Conservation (phyloP, 2,113 vertebrate genomes). For the Tachysurus vachellii region DNA sequence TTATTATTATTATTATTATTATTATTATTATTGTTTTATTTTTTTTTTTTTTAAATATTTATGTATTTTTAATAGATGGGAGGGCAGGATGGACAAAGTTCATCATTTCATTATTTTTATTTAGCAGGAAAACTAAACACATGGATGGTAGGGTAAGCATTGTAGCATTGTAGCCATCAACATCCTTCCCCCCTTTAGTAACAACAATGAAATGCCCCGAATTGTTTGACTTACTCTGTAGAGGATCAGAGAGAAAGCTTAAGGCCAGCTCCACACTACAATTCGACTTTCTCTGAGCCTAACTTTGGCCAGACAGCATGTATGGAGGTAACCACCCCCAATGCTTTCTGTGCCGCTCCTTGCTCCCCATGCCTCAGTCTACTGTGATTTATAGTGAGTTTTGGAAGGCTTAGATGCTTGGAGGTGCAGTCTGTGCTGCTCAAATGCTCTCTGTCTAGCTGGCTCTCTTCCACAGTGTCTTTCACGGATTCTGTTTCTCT, state of each 20-base stretch:
- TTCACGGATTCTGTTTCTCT: conserved; percentile 63
- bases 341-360: conserved; percentile 47
- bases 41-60: no score
- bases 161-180: conserved; percentile 60
- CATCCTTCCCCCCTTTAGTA: background rate
- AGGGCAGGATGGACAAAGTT: background rate
- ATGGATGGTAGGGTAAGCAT: no score
- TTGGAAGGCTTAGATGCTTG: conserved; percentile 67
- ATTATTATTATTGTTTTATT: no score
- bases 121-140: background rate
- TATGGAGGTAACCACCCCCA: conserved; percentile 46
- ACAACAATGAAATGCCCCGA: conserved; percentile 9
- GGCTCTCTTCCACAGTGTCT: conserved; percentile 61
- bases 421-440: conserved; percentile 62
- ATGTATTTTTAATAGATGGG: no score
- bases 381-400: conserved; percentile 71
- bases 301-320: conserved; percentile 53
- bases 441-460: conserved; percentile 63
- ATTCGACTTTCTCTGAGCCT: conserved; percentile 27
- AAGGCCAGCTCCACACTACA: background rate
- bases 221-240: conserved; percentile 1
- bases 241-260: conserved; percentile 3
- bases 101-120: background rate
- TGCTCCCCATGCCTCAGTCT: conserved; percentile 59
- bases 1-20: no score